These are phyloP conservation scores for Sebastes itinus DNA, from an alignment of 2,797 vertebrate genomes.

Conservation along the genomic window DNA sequence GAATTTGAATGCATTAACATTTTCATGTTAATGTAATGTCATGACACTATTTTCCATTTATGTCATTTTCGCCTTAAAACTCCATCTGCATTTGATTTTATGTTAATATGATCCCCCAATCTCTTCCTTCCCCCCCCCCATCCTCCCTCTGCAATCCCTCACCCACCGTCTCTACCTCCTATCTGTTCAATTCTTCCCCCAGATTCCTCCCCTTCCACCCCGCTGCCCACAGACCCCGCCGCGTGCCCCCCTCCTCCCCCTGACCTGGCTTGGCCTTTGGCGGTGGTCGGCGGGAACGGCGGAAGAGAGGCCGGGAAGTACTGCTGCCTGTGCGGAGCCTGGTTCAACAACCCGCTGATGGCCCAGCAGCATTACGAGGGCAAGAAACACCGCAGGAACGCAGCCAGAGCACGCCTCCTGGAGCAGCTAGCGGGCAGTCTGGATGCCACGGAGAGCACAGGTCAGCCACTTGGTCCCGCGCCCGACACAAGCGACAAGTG, in stretches of 20 bases:
- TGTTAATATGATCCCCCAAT: slow-evolving; percentile 4
- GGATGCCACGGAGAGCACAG: slow-evolving; percentile 86
- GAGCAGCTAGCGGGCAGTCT: slow-evolving; percentile 85
- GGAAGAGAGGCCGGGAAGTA: slow-evolving; percentile 85
- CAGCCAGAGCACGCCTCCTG: slow-evolving; percentile 83
- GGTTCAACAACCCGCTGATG: slow-evolving; percentile 91
- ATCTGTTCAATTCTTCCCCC: background rate
- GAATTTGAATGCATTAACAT: background rate
- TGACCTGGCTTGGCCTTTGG: slow-evolving; percentile 68
- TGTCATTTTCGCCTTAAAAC: slow-evolving; percentile 19
- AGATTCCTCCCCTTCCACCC: slow-evolving; percentile 82
- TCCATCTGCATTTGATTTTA: slow-evolving; percentile 29
- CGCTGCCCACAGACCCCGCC: slow-evolving; percentile 69
- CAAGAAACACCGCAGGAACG: slow-evolving; percentile 89
- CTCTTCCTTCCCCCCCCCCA: background rate
- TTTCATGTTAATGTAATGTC: slow-evolving; percentile 31
- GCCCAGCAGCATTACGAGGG: slow-evolving; percentile 89
- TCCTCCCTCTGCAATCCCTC: background rate
- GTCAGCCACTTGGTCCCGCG: slow-evolving; percentile 67
- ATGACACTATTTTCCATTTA: slow-evolving; percentile 26
- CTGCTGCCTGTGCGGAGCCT: slow-evolving; percentile 87
- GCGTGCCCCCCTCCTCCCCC: slow-evolving; percentile 61
- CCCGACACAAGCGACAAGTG: slow-evolving; percentile 25
- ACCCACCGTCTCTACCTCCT: background rate
- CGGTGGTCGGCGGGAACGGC: slow-evolving; percentile 68